Conservation (phyloP, 2,888 invertebrate species). For the Marasmarcha lunaedactyla region DNA sequence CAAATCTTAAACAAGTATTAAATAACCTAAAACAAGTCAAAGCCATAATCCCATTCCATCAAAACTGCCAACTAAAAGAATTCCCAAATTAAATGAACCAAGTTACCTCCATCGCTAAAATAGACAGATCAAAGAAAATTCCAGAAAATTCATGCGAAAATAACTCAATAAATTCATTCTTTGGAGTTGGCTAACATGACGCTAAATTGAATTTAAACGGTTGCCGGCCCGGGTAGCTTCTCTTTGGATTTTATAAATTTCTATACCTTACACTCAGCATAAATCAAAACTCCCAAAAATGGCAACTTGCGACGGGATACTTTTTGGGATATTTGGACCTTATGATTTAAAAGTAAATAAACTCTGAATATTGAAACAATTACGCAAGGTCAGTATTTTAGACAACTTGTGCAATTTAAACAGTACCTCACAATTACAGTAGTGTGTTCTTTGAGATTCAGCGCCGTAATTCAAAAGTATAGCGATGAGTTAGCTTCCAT, state of each 20-base stretch:
- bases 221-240: conserved; percentile 25
- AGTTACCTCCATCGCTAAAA: too few species aligned
- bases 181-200: conserved; percentile 34
- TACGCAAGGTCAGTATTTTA: too few species aligned
- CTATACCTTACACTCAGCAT: conserved; percentile 38
- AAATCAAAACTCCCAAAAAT: conserved; percentile 21
- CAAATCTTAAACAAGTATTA: too few species aligned
- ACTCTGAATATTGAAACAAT: too few species aligned
- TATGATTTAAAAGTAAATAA: too few species aligned
- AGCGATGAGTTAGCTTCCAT: too few species aligned
- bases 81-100: conserved; percentile 16
- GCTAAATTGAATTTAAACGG: conserved; percentile 53
- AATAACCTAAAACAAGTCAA: not conserved
- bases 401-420: too few species aligned
- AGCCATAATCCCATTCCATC: not conserved
- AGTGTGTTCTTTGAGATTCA: too few species aligned
- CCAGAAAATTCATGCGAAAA: conserved; percentile 35
- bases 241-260: conserved; percentile 45
- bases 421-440: too few species aligned
- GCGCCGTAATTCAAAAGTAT: too few species aligned
- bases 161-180: conserved; percentile 51
- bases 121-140: conserved; percentile 37
- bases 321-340: too few species aligned
- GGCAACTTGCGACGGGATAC: not conserved
- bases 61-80: not conserved